Evolutionary conservation across 2,113 vertebrate species (phyloP).

Genomic region (Ailuropoda melanoleuca): DNA sequence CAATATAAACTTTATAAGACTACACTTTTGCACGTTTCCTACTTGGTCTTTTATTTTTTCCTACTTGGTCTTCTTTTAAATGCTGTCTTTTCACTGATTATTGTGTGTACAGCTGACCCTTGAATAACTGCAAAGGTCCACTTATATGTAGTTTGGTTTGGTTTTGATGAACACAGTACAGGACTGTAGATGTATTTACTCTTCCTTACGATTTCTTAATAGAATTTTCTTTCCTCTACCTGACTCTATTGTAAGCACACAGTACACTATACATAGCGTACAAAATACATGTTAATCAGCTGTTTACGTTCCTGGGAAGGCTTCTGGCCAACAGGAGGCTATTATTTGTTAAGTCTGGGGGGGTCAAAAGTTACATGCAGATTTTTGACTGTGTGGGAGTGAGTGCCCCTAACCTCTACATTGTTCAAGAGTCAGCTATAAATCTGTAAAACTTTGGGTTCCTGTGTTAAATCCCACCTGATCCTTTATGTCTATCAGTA

Average conservation of each 20-base stretch:
- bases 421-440: not conserved
- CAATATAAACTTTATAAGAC: not conserved
- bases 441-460: not conserved
- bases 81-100: not conserved
- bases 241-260: not conserved
- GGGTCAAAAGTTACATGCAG: not conserved
- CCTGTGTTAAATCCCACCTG: not conserved
- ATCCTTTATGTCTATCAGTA: not conserved
- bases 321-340: not conserved
- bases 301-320: not conserved
- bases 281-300: not conserved
- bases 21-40: not conserved
- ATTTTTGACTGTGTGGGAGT: not conserved
- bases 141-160: not conserved
- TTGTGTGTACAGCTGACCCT: no score
- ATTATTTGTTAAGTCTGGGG: not conserved
- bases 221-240: not conserved
- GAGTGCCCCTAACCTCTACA: not conserved
- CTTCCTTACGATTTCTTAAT: not conserved
- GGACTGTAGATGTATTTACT: not conserved
- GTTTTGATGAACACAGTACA: not conserved
- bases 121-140: not conserved
- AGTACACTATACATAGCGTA: not conserved
- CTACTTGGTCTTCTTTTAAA: not conserved
- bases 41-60: not conserved